phyloP scores from a whole-genome alignment of 2,888 invertebrate species.

The Plebejus anna region DNA sequence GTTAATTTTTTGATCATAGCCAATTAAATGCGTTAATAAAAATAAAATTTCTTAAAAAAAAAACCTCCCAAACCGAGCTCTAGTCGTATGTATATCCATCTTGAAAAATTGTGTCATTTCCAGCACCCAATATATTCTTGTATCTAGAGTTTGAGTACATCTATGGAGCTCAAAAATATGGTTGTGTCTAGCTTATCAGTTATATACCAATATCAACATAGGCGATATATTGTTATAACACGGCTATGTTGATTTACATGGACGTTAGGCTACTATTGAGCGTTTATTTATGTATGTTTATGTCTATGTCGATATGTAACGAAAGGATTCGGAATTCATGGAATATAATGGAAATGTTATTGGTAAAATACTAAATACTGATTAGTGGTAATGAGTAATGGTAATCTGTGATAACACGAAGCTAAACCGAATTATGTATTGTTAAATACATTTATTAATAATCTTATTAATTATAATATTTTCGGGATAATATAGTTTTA shows the following conservation, averaged over 20 bases:
- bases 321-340: not conserved
- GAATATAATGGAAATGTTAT: not conserved
- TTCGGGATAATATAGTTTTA: too few species aligned
- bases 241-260: conserved; percentile 1
- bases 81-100: not conserved
- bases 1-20: too few species aligned
- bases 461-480: too few species aligned
- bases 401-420: too few species aligned
- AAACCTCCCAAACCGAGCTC: not conserved
- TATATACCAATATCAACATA: conserved; percentile 9
- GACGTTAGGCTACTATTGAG: not conserved
- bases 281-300: not conserved
- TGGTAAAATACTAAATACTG: not conserved
- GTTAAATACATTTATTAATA: too few species aligned
- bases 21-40: too few species aligned
- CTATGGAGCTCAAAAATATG: conserved; percentile 22
- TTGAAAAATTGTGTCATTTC: not conserved
- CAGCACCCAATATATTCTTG: not conserved
- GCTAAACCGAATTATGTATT: too few species aligned
- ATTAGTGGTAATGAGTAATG: not conserved
- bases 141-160: not conserved
- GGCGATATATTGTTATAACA: not conserved
- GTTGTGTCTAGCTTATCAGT: conserved; percentile 20
- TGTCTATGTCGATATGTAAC: not conserved
- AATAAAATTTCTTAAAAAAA: too few species aligned